These are phyloP conservation scores for Morinoia aosen DNA, from an alignment of 2,888 invertebrate species.

Conservation along the genomic window DNA sequence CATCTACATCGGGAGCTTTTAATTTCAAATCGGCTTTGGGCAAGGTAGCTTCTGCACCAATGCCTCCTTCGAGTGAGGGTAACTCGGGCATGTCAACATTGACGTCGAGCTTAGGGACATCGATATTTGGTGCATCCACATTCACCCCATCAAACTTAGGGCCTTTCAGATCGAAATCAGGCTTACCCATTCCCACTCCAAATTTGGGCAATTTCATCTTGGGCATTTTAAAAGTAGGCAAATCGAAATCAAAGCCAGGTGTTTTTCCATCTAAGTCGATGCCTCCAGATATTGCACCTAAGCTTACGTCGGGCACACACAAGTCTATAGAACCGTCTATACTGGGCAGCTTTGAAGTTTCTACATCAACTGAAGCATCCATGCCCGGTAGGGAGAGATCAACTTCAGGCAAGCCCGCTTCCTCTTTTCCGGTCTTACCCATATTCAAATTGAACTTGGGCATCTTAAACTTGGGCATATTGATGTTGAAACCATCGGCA, in stretches of 20 bases:
- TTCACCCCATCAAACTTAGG: background rate
- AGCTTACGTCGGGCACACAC: background rate
- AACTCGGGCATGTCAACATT: background rate
- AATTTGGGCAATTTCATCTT: background rate
- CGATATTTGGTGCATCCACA: background rate
- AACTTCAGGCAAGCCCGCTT: background rate
- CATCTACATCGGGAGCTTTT: too few relatives aligned
- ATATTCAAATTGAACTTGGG: background rate
- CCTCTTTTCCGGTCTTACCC: background rate
- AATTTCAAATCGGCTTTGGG: too few relatives aligned
- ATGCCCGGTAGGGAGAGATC: background rate
- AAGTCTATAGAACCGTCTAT: background rate
- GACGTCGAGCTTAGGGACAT: background rate
- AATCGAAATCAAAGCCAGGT: background rate
- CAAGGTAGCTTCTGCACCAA: too few relatives aligned
- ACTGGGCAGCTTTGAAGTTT: background rate
- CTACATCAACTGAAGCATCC: background rate
- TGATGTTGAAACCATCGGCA: background rate
- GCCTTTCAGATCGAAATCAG: conserved; percentile 14
- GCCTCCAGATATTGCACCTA: background rate
- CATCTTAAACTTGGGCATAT: background rate
- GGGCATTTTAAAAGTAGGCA: background rate
- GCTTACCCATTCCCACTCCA: background rate
- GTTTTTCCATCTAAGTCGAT: background rate
- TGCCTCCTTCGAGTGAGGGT: background rate